These are phyloP conservation scores for Phytoseiulus persimilis DNA, from an alignment of 2,888 invertebrate species.

Conservation along the genomic window DNA sequence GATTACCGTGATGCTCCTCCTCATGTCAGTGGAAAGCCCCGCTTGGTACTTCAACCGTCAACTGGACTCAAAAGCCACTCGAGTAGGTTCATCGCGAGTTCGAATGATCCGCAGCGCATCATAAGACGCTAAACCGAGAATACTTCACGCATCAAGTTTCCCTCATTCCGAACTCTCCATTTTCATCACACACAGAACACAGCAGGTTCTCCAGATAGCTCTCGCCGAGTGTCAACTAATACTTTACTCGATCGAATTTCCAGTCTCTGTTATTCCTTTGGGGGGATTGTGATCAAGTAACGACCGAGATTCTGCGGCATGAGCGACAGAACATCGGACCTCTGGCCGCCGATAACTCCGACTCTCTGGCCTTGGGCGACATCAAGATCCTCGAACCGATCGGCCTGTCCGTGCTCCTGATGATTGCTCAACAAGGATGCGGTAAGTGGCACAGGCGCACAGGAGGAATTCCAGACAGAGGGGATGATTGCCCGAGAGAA, in stretches of 20 bases:
- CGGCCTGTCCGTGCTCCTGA: slow-evolving; percentile 10
- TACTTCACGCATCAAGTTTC: too few species aligned
- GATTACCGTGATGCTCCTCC: not conserved
- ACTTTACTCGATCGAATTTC: not conserved
- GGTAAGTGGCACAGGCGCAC: not conserved
- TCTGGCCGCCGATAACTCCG: not conserved
- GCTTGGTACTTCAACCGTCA: slow-evolving; percentile 26
- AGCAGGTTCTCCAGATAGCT: too few species aligned
- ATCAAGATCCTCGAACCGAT: not conserved
- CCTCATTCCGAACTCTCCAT: too few species aligned
- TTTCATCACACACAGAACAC: too few species aligned
- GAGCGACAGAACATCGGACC: not conserved
- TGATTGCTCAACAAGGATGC: slow-evolving; percentile 33
- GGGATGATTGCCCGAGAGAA: not conserved
- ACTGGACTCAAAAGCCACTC: slow-evolving; percentile 13
- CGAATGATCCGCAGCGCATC: too few species aligned
- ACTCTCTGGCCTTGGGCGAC: not conserved
- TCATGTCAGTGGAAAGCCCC: slow-evolving; percentile 18
- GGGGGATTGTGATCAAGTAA: slow-evolving; percentile 28
- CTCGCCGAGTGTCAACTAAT: too few species aligned
- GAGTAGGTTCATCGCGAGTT: not conserved
- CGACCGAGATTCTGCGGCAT: slow-evolving; percentile 16
- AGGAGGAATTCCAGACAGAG: not conserved
- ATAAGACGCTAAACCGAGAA: too few species aligned
- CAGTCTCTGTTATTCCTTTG: slow-evolving; percentile 19